Base-by-base conservation (phyloP, 1,140 invertebrate species). In the Antheraea mylitta region DNA sequence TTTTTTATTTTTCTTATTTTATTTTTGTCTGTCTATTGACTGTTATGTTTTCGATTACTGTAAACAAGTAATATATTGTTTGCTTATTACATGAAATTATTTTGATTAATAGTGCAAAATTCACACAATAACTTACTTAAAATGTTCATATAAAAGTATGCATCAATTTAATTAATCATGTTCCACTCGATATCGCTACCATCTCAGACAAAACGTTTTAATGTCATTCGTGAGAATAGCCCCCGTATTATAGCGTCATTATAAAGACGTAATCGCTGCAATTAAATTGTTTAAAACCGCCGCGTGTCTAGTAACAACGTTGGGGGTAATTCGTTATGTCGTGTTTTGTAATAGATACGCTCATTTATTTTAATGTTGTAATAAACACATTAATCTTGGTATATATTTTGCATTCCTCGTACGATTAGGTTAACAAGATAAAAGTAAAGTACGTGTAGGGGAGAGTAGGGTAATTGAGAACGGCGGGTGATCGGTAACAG, bases 181-280 rank as follows among this genome's bases (percentile, higher is more conserved):
- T 84, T 61, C 59, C 58, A 22, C 59, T 60, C 9, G 22, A 60
- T 10, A 61, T 19, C 59, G 59, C 30, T 61, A 61, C 59, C 45
- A 13, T 53, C 5, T 53, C 45, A 53, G 1, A 30, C 45, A 53
- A 53, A 84, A 83, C 79, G 79, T 81, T 81, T 81, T 84, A 85
- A 85, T 83, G 75, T 74, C 73, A 69, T 74, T 80, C 69, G 81
- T 79, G 80, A 78, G 80, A 79, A 83, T 79, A 83, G 69, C 66
- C 61, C 30, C 61, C 45, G 45, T 53, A 53, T 53, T 53, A 53
- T 53, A 16, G 30, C 59, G 30, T 22, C 59, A 36, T 61, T 61
- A 61, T 61, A 66, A 61, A 18, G 22, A 60, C 69, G 72, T 80
- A 85, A 83, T 82, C 75, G 73, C 75, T 72, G 11, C 45, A 53